Conservation (phyloP, 2,888 invertebrate species). For the Spatulosminthurus flaviceps region DNA sequence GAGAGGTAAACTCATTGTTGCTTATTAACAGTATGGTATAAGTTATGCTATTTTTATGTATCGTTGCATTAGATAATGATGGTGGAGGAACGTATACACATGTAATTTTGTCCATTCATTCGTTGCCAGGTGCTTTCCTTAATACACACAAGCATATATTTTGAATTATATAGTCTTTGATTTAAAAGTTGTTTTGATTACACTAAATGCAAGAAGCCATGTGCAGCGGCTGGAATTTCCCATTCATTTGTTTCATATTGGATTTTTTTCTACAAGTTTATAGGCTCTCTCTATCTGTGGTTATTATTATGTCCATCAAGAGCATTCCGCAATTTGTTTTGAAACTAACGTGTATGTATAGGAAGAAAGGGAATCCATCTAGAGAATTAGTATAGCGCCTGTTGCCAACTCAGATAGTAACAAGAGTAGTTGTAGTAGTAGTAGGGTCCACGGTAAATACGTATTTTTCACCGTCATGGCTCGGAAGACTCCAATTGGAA, state of each 20-base stretch:
- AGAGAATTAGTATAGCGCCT: too few species aligned
- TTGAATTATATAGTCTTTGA: too few species aligned
- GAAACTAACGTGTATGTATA: too few species aligned
- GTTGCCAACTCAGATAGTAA: not conserved
- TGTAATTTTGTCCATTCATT: too few species aligned
- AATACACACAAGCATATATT: too few species aligned
- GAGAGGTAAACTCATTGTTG: slow-evolving; percentile 70
- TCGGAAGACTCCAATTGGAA: slow-evolving; percentile 4
- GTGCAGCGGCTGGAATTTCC: not conserved
- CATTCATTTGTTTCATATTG: not conserved
- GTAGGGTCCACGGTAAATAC: slow-evolving; percentile 1
- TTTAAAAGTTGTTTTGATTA: not conserved
- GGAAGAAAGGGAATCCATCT: too few species aligned
- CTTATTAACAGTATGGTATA: not conserved
- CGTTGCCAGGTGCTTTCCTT: too few species aligned
- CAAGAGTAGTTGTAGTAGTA: not conserved
- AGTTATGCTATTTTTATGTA: not conserved
- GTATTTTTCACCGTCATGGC: slow-evolving; percentile 6
- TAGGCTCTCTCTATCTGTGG: not conserved
- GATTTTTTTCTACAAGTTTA: not conserved
- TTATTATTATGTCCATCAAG: not conserved
- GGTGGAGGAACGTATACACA: too few species aligned
- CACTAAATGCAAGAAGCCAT: too few species aligned
- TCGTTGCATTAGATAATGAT: not conserved
- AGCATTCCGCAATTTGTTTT: not conserved